Evolutionary conservation across 1,140 invertebrate species (phyloP).

Genomic region (Triops cancriformis): DNA sequence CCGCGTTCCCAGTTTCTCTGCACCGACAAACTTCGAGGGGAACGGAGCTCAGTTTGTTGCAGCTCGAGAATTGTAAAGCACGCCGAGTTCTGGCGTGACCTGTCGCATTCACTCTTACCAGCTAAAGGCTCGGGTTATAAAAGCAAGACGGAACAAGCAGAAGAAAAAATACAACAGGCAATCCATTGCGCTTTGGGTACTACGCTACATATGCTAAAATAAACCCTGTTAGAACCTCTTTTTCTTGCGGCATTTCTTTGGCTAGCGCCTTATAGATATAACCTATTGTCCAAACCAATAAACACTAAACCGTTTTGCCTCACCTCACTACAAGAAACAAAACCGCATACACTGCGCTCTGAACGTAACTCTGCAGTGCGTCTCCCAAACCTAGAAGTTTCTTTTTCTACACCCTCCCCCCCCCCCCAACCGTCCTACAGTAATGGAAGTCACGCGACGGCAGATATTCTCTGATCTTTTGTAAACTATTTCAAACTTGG

Average conservation of each 20-base stretch:
- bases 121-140: slow-evolving; percentile 5
- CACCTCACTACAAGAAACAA: neutral
- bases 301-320: slow-evolving; percentile 11
- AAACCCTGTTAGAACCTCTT: neutral
- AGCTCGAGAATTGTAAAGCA: slow-evolving; percentile 9
- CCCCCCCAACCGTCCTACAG: too few species aligned
- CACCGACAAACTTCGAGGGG: neutral
- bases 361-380: neutral
- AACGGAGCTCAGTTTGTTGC: neutral
- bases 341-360: neutral
- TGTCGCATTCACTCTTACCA: slow-evolving; percentile 1
- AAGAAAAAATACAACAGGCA: neutral
- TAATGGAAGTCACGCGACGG: too few species aligned
- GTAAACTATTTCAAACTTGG: too few species aligned
- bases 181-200: neutral
- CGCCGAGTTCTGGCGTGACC: neutral
- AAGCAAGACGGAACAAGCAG: neutral
- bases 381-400: neutral
- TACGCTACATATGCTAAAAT: slow-evolving; percentile 1
- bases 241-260: neutral
- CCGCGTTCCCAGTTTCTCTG: neutral
- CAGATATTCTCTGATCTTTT: too few species aligned
- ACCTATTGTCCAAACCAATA: neutral
- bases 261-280: slow-evolving; percentile 7
- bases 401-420: neutral